Evolutionary conservation across 1,140 invertebrate genomes (phyloP).

Genomic region (Proales similis): DNA sequence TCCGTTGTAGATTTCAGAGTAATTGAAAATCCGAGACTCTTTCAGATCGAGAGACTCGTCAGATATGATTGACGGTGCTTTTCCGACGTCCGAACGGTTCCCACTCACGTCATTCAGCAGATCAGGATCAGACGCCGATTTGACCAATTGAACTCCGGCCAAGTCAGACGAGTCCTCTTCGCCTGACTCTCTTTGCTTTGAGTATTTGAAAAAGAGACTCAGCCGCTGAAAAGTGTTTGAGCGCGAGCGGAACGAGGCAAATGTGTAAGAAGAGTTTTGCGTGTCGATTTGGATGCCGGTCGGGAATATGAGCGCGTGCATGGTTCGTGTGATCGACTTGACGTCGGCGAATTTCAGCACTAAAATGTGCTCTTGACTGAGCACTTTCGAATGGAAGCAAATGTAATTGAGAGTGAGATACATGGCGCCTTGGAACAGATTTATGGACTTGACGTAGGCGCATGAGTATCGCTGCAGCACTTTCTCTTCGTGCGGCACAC

Average conservation of each 20-base stretch:
- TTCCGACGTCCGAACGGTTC: no score
- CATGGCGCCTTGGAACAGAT: conserved; percentile 35
- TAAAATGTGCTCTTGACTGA: conserved; percentile 32
- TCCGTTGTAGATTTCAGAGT: no score
- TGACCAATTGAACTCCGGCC: no score
- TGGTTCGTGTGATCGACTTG: conserved; percentile 34
- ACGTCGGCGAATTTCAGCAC: conserved; percentile 34
- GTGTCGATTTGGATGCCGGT: conserved; percentile 29
- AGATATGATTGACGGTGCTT: no score
- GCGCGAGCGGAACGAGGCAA: conserved; percentile 28
- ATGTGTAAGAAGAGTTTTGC: conserved; percentile 32
- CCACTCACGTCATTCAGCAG: no score
- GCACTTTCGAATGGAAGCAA: conserved; percentile 34
- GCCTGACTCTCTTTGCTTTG: conserved; percentile 3
- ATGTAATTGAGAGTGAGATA: conserved; percentile 32
- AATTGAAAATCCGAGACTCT: no score
- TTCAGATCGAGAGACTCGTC: no score
- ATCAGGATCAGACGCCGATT: no score
- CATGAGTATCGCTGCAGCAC: conserved; percentile 14
- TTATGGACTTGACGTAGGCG: conserved; percentile 32
- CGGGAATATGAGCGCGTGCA: conserved; percentile 37
- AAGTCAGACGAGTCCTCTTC: no score
- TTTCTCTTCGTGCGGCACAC: conserved; percentile 12
- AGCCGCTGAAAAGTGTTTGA: conserved; percentile 26
- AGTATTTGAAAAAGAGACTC: neutral